phyloP scores from a whole-genome alignment of 1,140 invertebrate genomes.

The Parasteatoda tepidariorum region DNA sequence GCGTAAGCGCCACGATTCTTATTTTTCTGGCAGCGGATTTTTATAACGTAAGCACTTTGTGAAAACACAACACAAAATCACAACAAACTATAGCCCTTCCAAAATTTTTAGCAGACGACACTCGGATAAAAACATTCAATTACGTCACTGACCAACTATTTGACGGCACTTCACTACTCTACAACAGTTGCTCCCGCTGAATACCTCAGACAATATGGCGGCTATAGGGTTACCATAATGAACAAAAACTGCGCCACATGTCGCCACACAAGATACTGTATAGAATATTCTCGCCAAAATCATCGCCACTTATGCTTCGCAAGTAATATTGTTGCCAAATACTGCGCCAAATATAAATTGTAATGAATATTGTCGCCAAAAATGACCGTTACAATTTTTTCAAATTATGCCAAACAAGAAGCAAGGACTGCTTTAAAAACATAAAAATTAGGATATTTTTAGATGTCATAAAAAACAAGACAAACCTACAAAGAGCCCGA shows the following conservation, averaged over 20 bases:
- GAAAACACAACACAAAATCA: conserved; percentile 5
- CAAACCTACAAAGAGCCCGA: too few relatives aligned
- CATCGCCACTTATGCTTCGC: background rate
- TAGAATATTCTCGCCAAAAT: conserved; percentile 14
- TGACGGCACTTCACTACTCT: background rate
- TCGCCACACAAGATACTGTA: background rate
- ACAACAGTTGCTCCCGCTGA: background rate
- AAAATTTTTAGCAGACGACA: conserved; percentile 8
- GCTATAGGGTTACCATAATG: conserved; percentile 47
- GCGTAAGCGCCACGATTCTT: conserved; percentile 54
- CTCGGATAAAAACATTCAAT: conserved; percentile 39
- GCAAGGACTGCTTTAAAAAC: too few relatives aligned
- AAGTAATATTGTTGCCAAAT: too few relatives aligned
- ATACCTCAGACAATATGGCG: conserved; percentile 56
- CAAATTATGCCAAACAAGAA: too few relatives aligned
- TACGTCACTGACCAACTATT: conserved; percentile 39
- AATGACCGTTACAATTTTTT: too few relatives aligned
- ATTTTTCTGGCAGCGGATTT: conserved; percentile 30
- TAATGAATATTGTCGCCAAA: too few relatives aligned
- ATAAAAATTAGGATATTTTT: too few relatives aligned
- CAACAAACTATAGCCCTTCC: background rate
- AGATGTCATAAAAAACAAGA: too few relatives aligned
- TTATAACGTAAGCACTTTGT: background rate
- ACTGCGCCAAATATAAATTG: too few relatives aligned
- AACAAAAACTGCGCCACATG: conserved; percentile 37